These are phyloP conservation scores for Odontamblyopus rebecca DNA, from an alignment of 2,797 vertebrate genomes.

Conservation along the genomic window DNA sequence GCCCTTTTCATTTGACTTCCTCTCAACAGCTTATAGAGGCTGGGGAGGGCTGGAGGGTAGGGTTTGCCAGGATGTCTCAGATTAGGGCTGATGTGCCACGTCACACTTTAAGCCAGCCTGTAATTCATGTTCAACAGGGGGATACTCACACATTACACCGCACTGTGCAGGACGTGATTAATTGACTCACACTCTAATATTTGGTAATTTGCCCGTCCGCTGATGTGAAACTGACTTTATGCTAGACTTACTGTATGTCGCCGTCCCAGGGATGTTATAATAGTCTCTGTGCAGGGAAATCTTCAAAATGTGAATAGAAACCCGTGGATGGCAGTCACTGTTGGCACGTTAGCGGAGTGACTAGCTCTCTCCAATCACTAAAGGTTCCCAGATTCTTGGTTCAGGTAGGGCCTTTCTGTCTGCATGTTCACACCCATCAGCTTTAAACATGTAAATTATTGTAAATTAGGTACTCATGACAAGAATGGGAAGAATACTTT, in stretches of 20 bases:
- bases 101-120: conserved; percentile 75
- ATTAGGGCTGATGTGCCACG: conserved; percentile 75
- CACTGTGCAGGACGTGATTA: conserved; percentile 75
- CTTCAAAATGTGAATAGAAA: conserved; percentile 48
- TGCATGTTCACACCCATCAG: neutral
- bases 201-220: conserved; percentile 77
- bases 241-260: conserved; percentile 73
- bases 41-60: conserved; percentile 69
- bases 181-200: conserved; percentile 80
- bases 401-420: neutral
- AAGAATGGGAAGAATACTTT: no score
- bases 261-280: conserved; percentile 65
- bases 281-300: conserved; percentile 55
- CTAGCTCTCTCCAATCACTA: neutral
- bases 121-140: conserved; percentile 82
- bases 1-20: conserved; percentile 79
- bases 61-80: conserved; percentile 75
- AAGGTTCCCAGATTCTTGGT: neutral
- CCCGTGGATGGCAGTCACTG: conserved; percentile 25
- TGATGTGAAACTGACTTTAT: conserved; percentile 80
- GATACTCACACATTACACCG: conserved; percentile 80
- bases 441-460: no score
- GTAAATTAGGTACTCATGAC: neutral
- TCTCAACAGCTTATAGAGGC: conserved; percentile 75
- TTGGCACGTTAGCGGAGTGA: neutral